Evolutionary conservation across 2,113 vertebrate genomes (phyloP).

Genomic region (Cairina moschata): DNA sequence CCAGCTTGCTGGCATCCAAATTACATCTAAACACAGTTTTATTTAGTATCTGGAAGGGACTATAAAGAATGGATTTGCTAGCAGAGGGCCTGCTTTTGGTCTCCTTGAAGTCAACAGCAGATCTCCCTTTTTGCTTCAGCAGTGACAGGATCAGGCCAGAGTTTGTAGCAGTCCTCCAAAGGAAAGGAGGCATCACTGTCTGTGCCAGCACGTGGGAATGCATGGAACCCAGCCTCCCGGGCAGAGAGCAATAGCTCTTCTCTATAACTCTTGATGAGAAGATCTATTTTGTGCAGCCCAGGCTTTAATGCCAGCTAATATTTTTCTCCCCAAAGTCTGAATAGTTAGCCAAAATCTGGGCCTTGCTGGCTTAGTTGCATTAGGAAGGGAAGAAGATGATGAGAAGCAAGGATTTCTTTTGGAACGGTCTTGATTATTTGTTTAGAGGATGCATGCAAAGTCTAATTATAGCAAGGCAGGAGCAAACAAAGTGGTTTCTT

Average conservation of each 20-base stretch:
- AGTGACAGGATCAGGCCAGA: slow-evolving; percentile 19
- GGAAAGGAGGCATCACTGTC: neutral
- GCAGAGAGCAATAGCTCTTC: slow-evolving; percentile 14
- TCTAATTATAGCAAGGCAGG: neutral
- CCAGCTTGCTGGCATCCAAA: slow-evolving; percentile 69
- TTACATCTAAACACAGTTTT: slow-evolving; percentile 62
- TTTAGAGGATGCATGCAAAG: neutral
- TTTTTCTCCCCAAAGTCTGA: neutral
- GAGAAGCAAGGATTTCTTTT: neutral
- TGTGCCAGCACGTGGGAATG: neutral
- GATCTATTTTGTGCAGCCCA: slow-evolving; percentile 20
- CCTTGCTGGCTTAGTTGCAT: neutral
- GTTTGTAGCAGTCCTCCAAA: slow-evolving; percentile 3
- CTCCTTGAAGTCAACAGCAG: slow-evolving; percentile 62
- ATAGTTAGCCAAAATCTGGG: neutral
- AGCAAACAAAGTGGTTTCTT: neutral
- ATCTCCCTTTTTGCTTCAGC: slow-evolving; percentile 30
- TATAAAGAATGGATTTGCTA: slow-evolving; percentile 58
- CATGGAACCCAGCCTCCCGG: neutral
- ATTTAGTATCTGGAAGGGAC: slow-evolving; percentile 56
- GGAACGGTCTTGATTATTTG: neutral
- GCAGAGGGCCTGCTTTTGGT: slow-evolving; percentile 1
- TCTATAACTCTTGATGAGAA: slow-evolving; percentile 43
- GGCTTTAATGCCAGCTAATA: slow-evolving; percentile 22
- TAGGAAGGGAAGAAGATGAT: neutral